Conservation (phyloP, 2,888 invertebrate genomes). For the Brassicogethes aeneus region DNA sequence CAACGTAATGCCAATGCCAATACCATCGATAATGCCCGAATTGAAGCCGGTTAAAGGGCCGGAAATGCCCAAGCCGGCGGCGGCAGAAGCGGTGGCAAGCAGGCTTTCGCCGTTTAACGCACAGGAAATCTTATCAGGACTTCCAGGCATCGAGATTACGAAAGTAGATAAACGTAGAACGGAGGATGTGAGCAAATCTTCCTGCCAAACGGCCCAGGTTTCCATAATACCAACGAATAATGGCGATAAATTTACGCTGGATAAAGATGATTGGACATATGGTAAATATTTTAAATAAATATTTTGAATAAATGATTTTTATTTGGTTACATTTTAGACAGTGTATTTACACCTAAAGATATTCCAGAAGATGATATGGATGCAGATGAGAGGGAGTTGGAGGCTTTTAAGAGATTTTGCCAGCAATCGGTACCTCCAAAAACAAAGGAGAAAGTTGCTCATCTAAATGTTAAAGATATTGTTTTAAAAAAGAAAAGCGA, state of each 20-base stretch:
- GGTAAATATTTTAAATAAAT: slow-evolving; percentile 31
- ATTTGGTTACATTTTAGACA: slow-evolving; percentile 44
- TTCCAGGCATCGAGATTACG: slow-evolving; percentile 40
- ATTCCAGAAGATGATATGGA: slow-evolving; percentile 73
- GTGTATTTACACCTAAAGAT: slow-evolving; percentile 74
- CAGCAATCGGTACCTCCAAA: slow-evolving; percentile 73
- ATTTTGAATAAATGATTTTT: slow-evolving; percentile 2
- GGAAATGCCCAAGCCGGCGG: slow-evolving; percentile 17
- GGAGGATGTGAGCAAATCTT: slow-evolving; percentile 24
- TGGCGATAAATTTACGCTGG: slow-evolving; percentile 28
- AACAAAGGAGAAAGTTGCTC: slow-evolving; percentile 63
- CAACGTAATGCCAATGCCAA: slow-evolving; percentile 32
- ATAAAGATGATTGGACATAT: slow-evolving; percentile 38
- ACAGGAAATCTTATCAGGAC: slow-evolving; percentile 37
- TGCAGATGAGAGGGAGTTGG: slow-evolving; percentile 71
- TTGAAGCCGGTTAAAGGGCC: slow-evolving; percentile 29
- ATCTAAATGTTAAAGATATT: slow-evolving; percentile 72
- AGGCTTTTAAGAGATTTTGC: slow-evolving; percentile 81
- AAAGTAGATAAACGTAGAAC: slow-evolving; percentile 35
- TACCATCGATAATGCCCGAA: slow-evolving; percentile 26
- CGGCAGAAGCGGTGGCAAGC: slow-evolving; percentile 12
- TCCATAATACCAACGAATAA: slow-evolving; percentile 37
- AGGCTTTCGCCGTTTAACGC: slow-evolving; percentile 30
- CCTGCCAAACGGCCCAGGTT: slow-evolving; percentile 36
- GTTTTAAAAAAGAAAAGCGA: slow-evolving; percentile 53